Base-by-base conservation (phyloP, 2,888 invertebrate genomes). In the Junonia oenone region DNA sequence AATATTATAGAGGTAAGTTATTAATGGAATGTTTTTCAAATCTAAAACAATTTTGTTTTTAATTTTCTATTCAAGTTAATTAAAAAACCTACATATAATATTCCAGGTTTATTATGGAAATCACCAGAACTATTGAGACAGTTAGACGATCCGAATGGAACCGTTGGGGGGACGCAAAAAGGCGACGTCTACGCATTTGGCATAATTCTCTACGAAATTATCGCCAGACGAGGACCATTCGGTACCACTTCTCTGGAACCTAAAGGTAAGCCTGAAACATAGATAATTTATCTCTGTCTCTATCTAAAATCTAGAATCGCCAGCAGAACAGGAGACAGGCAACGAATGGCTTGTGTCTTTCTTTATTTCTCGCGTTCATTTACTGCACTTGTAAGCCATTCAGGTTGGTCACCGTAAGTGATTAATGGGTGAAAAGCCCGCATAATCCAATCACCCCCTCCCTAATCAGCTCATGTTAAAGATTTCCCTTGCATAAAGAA, bases 151-250 rank as follows among this genome's bases (percentile, higher is more conserved):
- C 93, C 93, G 59, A 88, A 87, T 59, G 79, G 83, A 0, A 76
- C 74, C 0, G 76, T 87, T 15, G 91, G 91, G 66, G 97, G 97
- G 40, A 95, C 96, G 15, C 97, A 95, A 77, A 97, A 97, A 81
- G 98, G 95, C 14, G 98, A 98, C 81, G 95, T 99, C 13, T 99
- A 99, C 83, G 97, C 99, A 15, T 99, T 99, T 87, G 97, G 96
- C 56, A 97, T 98, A 67, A 98, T 98, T 74, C 91, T 99, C 64
- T 98, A 97, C 79, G 98, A 98, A 91, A 96, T 98, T 66, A 94
- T 98, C 72, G 96, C 96, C 54, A 92, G 98, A 64, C 93, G 95
- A 77, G 98, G 98, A 49, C 98, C 98, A 6, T 98, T 96, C 78
- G 97, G 97, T 62, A 92, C 93, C 65, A 93, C 93, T 55, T 91